Base-by-base conservation (phyloP, 2,113 vertebrate genomes). In the Prinia subflava region DNA sequence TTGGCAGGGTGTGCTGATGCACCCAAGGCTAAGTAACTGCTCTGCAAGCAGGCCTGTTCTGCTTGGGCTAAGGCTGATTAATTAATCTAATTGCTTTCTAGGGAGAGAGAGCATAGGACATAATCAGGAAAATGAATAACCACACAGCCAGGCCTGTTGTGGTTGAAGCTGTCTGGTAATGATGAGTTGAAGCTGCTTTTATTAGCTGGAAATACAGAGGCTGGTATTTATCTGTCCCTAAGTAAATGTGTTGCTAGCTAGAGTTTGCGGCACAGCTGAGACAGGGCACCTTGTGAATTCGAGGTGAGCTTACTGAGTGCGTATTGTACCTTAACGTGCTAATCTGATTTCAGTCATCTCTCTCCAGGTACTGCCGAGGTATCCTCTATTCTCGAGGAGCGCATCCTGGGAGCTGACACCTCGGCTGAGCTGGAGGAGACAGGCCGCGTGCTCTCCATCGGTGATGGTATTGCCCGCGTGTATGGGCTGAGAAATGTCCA, bases 401-500 rank as follows among this genome's bases (percentile, higher is more conserved):
- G 99, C 70, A 99, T 99, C 96, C 62, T 99, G 96, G 99, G 99
- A 68, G 99, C 99, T 16, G 99, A 99, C 86, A 99, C 98, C 33
- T 95, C 98, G 44, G 99, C 98, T 62, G 98, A 99, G 77, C 98
- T 99, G 81, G 98, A 99, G 96, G 99, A 99, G 97, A 99, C 99
- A 0, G 99, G 99, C 8, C 99, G 99, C 3, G 99, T 99, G 92
- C 98, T 99, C 92, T 99, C 99, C 6, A 99, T 99, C 25, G 99
- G 99, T 81, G 99, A 99, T 6, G 99, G 99, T 95, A 99, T 99
- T 90, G 99, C 99, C 95, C 98, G 99, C 76, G 99, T 99, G 7
- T 99, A 99, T 0, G 99, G 99, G 5, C 97, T 99, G 31, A 99
- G 99, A 87, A 99, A 99, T 85, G 99, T 99, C 83, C 99, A 99